Percentiles rank a stretch among this genome's conserved stretches.
phyloP scores from a whole-genome alignment of 1,140 invertebrate genomes.

The Eupeodes corollae region DNA sequence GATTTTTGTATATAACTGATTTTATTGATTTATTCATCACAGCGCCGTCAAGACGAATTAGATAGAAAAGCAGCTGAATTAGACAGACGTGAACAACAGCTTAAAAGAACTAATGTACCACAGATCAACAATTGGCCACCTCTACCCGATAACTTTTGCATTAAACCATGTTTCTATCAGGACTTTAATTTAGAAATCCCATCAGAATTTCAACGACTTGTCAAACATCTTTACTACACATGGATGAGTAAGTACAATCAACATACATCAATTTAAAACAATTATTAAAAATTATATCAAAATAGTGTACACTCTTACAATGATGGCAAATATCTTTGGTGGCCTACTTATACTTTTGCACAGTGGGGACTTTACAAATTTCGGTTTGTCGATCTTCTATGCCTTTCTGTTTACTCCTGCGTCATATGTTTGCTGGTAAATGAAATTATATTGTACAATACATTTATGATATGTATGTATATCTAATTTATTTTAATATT shows the following conservation, averaged over 20 bases:
- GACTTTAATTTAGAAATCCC: constrained; percentile 99
- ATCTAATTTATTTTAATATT: constrained; percentile 1
- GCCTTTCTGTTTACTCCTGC: constrained; percentile 87
- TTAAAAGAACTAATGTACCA: constrained; percentile 53
- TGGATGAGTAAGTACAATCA: constrained; percentile 82
- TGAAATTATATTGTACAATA: constrained; percentile 22
- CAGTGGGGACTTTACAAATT: constrained; percentile 55
- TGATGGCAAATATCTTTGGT: constrained; percentile 78
- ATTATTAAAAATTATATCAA: constrained; percentile 31
- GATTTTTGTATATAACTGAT: background rate
- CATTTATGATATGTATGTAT: background rate
- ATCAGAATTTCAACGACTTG: constrained; percentile 90
- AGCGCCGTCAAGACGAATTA: constrained; percentile 72
- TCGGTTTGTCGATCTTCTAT: constrained; percentile 84
- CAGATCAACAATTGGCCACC: constrained; percentile 97
- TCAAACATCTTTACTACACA: constrained; percentile 86
- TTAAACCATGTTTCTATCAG: constrained; percentile 98
- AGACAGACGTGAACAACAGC: constrained; percentile 78
- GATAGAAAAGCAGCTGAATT: constrained; percentile 78
- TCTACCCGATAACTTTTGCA: constrained; percentile 77
- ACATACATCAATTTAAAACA: background rate
- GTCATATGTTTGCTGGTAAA: constrained; percentile 93
- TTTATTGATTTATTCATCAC: background rate
- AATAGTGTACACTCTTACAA: constrained; percentile 74
- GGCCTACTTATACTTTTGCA: constrained; percentile 60